Base-by-base conservation (phyloP, 2,888 invertebrate species). In the Zaprionus bogoriensis region DNA sequence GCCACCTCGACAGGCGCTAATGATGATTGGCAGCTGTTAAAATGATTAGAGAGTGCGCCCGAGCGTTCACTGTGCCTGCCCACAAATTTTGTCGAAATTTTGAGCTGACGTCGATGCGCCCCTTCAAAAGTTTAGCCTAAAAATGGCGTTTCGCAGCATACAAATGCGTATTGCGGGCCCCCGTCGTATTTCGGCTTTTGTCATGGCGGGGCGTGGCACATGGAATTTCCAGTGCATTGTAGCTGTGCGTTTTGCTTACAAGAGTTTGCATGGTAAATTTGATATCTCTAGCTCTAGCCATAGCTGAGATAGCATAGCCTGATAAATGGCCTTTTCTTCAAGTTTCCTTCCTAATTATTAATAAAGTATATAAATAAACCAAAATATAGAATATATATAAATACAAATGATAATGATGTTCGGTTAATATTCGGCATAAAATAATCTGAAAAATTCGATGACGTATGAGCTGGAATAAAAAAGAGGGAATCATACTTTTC, bases 11-110 rank as follows among this genome's bases (percentile, higher is more conserved):
- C 63, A 42, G 57, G 45, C 67, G 64, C 80, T 86, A 86, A 86
- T 80, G 87, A 80, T 83, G 84, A 83, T 86, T 86, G 80, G 80
- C 87, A 83, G 87, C 79, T 81, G 82, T 86, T 86, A 74, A 86
- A 80, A 76, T 86, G 77, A 86, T 86, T 80, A 86, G 51, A 83
- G 81, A 67, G 74, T 54, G 62, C 64, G 47, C 41, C 71, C 47
- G 48, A 63, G 58, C 46, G 71, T 42, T 57, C 38, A 9, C 25
- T 46, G 27, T 27, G 12, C 14, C 30, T 30, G 2, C 28, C 41
- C 58, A 20, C 45, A 41, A 36, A 36, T 32, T 32, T 32, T 17
- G 32, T 32, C 32, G 32, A 32, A 12, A 12, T 32, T 12, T 32
- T 14, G 32, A 32, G 9, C 32, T 14, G n/a, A n/a, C 45, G 44